Evolutionary conservation across 2,797 vertebrate species (phyloP), one percentile per base, ranked within the genome.

Genomic region (Muscicapa striata): DNA sequence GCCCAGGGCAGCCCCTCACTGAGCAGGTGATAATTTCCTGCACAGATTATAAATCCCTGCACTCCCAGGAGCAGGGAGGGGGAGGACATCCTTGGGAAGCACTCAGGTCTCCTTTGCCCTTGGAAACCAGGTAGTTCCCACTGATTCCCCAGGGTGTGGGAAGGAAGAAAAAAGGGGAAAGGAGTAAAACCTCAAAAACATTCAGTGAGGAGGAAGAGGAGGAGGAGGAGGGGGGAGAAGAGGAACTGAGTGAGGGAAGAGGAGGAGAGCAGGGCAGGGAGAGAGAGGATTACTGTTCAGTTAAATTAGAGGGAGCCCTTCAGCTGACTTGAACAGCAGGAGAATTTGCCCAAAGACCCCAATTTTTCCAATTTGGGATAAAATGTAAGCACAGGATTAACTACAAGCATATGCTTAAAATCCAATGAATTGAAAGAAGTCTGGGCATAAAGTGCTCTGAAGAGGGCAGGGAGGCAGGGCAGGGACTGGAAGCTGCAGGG

Each of bases 321-420:
- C 93, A 73, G 84, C 88, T 81, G 92, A 84, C 74, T 92, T 43
- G 80, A 95, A 94, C 90, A 94, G 96, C 94, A 95, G 95, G 90
- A 95, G 87, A 95, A 93, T 95, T 94, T 94, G 90, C 81, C 88
- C 81, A 24, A 86, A 90, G 86, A 95, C 92, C 92, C 94, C 94
- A 93, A 61, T 96, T 95, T 88, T 95, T 92, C 81, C 89, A 72
- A 40, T 80, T 90, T 93, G 87, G 89, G 84, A 95, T 87, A 40
- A 91, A 90, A 85, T 85, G 57, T 95, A 96, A 97, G 96, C 86
- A 61, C 18, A 2, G 81, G 94, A 95, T 97, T 97, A 95, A 96
- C 88, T 61, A 61, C 68, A 68, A 92, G 32, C 94, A 89, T 95
- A 96, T 95, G 95, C 68, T 96, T 87, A 95, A 95, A 76, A 81